phyloP scores from a whole-genome alignment of 2,113 vertebrate genomes.

The Rissa tridactyla region DNA sequence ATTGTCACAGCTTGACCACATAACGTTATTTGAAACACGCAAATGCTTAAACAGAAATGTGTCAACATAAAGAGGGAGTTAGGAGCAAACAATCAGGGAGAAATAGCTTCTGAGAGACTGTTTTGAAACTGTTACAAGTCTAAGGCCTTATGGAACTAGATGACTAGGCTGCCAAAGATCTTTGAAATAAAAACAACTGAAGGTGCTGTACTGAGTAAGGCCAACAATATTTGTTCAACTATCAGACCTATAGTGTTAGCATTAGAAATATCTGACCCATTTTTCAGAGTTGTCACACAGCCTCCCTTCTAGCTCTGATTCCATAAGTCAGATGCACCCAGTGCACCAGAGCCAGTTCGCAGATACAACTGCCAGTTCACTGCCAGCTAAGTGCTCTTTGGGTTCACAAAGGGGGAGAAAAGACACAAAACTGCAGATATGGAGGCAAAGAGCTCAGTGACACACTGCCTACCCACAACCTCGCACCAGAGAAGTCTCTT shows the following conservation, averaged over 20 bases:
- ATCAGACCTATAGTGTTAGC: neutral
- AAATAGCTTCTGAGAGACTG: neutral
- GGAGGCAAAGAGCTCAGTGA: neutral
- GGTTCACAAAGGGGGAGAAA: neutral
- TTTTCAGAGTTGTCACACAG: neutral
- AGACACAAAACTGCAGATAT: neutral
- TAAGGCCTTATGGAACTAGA: neutral
- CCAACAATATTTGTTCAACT: neutral
- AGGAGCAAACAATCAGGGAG: neutral
- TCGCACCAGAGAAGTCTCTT: neutral
- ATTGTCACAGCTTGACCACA: slow-evolving; percentile 14
- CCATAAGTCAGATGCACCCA: neutral
- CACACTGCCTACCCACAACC: neutral
- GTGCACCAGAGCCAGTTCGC: neutral
- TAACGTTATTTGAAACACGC: neutral
- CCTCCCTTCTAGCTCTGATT: neutral
- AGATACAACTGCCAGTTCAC: neutral
- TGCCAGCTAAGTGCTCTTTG: neutral
- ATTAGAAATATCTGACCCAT: neutral
- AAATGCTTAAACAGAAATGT: slow-evolving; percentile 3
- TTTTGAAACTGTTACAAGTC: neutral
- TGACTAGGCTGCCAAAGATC: neutral
- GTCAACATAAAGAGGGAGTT: neutral
- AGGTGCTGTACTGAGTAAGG: neutral
- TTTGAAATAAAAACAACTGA: neutral